These are phyloP conservation scores for Catocala fraxini DNA, from an alignment of 2,888 invertebrate genomes.

Conservation along the genomic window DNA sequence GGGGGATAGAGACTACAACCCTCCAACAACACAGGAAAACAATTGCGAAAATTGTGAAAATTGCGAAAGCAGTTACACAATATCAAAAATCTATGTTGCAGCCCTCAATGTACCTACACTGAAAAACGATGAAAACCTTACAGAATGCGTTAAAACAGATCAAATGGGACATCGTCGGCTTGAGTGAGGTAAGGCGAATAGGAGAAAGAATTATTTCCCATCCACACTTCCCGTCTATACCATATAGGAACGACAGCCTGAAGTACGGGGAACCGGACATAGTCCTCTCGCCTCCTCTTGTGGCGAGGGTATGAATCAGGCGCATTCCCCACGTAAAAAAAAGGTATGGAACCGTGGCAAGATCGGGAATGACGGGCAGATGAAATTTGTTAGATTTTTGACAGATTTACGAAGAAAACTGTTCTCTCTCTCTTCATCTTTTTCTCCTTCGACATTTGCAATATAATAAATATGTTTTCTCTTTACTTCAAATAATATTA, in stretches of 20 bases:
- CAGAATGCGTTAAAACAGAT: constrained; percentile 38
- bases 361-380: no score
- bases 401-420: no score
- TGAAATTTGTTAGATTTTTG: no score
- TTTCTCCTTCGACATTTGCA: no score
- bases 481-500: no score
- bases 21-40: constrained; percentile 31
- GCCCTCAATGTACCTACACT: constrained; percentile 35
- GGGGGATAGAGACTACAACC: constrained; percentile 39
- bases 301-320: no score
- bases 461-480: no score
- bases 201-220: constrained; percentile 40
- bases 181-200: constrained; percentile 41
- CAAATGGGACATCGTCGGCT: constrained; percentile 46
- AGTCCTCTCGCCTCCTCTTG: no score
- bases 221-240: constrained; percentile 34
- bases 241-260: constrained; percentile 42
- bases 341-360: no score
- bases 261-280: no score
- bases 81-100: constrained; percentile 30
- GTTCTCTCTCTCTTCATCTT: no score
- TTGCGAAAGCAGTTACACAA: constrained; percentile 16
- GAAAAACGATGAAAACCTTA: constrained; percentile 38
- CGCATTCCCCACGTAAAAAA: no score
- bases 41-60: constrained; percentile 13